phyloP scores from a whole-genome alignment of 2,797 vertebrate genomes.

The Chiroxiphia lanceolata region DNA sequence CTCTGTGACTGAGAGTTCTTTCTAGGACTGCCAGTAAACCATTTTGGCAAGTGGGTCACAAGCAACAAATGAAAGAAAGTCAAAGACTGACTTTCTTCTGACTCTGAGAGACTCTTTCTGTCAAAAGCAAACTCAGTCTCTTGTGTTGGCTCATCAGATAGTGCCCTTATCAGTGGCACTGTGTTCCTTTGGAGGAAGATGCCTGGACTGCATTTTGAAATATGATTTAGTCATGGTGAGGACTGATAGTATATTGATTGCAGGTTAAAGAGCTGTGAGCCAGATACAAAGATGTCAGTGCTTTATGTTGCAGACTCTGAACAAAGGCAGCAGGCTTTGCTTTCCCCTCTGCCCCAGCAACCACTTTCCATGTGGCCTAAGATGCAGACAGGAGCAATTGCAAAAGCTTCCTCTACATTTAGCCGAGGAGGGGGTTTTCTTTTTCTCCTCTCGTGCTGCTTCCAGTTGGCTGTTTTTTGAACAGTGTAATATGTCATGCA shows the following conservation, averaged over 20 bases:
- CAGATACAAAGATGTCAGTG: neutral
- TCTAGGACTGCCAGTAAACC: neutral
- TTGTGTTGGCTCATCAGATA: neutral
- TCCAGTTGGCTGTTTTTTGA: neutral
- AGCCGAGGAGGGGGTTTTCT: neutral
- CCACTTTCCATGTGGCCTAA: neutral
- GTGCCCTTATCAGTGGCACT: neutral
- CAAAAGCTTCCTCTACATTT: neutral
- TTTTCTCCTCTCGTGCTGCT: neutral
- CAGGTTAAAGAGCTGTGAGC: neutral
- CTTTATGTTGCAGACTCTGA: neutral
- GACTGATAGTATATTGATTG: neutral
- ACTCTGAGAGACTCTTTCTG: neutral
- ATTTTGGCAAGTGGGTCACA: neutral
- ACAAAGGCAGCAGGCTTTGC: neutral
- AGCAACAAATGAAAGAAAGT: neutral
- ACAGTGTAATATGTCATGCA: neutral
- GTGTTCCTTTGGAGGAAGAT: neutral
- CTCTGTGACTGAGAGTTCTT: neutral
- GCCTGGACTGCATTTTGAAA: neutral
- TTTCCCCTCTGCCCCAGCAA: neutral
- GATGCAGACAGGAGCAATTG: neutral
- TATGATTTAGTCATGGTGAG: neutral
- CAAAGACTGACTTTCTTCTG: neutral
- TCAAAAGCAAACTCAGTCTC: neutral